These are phyloP conservation scores for Scomber scombrus DNA, from an alignment of 2,113 vertebrate genomes.

Conservation along the genomic window DNA sequence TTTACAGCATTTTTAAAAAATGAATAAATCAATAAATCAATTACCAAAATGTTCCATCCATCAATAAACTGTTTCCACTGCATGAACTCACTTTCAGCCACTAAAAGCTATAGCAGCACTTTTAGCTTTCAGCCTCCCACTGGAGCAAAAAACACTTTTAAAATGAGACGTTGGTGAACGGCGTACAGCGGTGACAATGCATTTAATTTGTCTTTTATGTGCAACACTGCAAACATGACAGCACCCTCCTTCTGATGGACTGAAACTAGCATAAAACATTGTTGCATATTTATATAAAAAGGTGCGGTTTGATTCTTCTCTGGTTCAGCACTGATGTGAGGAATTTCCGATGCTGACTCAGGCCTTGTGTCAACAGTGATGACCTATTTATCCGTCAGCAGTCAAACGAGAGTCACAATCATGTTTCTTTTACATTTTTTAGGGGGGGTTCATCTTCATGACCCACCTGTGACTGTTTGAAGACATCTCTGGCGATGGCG, in stretches of 20 bases:
- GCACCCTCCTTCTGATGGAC: background rate
- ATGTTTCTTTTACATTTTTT: too few species aligned
- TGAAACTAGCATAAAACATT: background rate
- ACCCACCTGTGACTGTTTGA: slow-evolving; percentile 93
- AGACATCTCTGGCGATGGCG: slow-evolving; percentile 92
- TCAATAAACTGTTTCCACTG: too few species aligned
- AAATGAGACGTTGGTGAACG: too few species aligned
- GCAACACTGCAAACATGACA: background rate
- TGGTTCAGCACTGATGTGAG: slow-evolving; percentile 9
- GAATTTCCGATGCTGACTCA: slow-evolving; percentile 41
- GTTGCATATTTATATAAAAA: background rate
- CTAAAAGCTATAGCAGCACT: too few species aligned
- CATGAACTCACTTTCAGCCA: too few species aligned
- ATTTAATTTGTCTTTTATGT: background rate
- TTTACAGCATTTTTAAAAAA: too few species aligned
- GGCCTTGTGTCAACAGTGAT: slow-evolving; percentile 32
- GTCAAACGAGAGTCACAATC: background rate
- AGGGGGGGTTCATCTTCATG: rapidly evolving
- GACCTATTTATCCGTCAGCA: slow-evolving; percentile 17
- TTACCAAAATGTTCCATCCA: too few species aligned
- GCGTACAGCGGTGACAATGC: too few species aligned
- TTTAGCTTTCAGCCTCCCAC: too few species aligned
- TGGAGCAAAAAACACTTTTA: too few species aligned
- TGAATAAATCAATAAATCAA: too few species aligned
- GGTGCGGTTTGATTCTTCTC: background rate